Conservation (phyloP, 2,113 vertebrate genomes). For the Neolamprologus cancellatus region DNA sequence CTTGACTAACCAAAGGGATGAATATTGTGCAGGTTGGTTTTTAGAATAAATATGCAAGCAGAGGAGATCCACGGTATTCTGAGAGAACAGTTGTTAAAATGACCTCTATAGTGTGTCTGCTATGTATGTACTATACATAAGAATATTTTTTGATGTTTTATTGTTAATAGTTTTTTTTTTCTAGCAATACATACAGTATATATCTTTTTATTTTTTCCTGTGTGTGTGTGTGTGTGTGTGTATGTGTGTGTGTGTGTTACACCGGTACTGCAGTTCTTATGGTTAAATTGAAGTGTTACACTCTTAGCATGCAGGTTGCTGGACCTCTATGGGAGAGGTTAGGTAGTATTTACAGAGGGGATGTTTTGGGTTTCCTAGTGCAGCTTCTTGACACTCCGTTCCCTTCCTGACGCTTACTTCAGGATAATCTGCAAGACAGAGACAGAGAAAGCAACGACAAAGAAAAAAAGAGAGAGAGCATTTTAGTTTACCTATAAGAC, state of each 20-base stretch:
- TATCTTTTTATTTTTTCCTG: constrained; percentile 13
- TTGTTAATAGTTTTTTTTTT: constrained; percentile 46
- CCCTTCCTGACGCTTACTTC: constrained; percentile 85
- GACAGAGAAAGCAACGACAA: not conserved
- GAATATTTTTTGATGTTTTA: constrained; percentile 53
- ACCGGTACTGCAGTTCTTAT: constrained; percentile 61
- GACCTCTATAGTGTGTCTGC: constrained; percentile 48
- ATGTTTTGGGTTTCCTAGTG: constrained; percentile 86
- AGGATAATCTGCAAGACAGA: constrained; percentile 87
- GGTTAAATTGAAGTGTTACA: constrained; percentile 74
- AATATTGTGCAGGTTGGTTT: constrained; percentile 51
- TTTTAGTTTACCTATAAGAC: not conserved
- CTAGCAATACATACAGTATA: constrained; percentile 62
- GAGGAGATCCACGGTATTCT: constrained; percentile 42
- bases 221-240: not conserved
- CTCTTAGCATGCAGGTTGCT: constrained; percentile 98
- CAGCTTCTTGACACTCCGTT: constrained; percentile 85
- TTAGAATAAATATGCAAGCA: constrained; percentile 52
- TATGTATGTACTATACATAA: constrained; percentile 60
- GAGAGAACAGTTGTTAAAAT: constrained; percentile 48
- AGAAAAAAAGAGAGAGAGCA: not conserved
- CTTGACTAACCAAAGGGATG: constrained; percentile 29
- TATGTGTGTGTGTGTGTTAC: constrained; percentile 27
- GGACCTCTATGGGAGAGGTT: constrained; percentile 90
- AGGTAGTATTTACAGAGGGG: constrained; percentile 97